Evolutionary conservation across 2,797 vertebrate genomes (phyloP).

Genomic region (Pantherophis vulpinus): DNA sequence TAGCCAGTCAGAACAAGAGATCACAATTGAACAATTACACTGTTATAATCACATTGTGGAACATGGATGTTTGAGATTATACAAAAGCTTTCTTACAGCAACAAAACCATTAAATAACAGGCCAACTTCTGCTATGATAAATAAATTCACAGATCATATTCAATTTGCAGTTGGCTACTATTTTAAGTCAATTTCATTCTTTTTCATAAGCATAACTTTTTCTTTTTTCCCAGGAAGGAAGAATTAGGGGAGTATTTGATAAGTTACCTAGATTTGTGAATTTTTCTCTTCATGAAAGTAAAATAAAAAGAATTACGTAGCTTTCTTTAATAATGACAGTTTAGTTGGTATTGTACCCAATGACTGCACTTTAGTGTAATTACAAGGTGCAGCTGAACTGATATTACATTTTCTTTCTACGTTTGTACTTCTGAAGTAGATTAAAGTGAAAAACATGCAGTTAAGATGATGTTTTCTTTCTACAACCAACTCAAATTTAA

Average conservation of each 20-base stretch:
- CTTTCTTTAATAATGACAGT: conserved; percentile 2
- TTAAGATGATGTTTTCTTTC: conserved; percentile 9
- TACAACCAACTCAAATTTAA: conserved; percentile 8
- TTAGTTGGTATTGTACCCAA: neutral
- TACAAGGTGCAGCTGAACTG: conserved; percentile 1
- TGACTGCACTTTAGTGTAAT: conserved; percentile 7
- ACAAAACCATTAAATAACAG: neutral
- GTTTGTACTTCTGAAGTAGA: conserved; percentile 4
- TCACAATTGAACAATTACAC: neutral
- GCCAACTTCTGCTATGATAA: neutral
- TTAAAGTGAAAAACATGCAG: neutral
- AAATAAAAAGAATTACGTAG: neutral
- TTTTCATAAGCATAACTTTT: neutral
- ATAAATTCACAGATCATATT: neutral
- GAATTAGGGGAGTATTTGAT: neutral
- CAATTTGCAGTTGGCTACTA: neutral
- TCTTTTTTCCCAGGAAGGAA: neutral
- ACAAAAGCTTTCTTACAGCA: neutral
- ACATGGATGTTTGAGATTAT: neutral
- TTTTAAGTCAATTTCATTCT: neutral
- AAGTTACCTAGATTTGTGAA: neutral
- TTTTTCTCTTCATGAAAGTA: conserved; percentile 10
- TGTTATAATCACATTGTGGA: neutral
- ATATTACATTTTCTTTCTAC: conserved; percentile 8
- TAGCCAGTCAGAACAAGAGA: neutral